Evolutionary conservation across 2,888 invertebrate species (phyloP).

Genomic region (Noctua fimbriata): DNA sequence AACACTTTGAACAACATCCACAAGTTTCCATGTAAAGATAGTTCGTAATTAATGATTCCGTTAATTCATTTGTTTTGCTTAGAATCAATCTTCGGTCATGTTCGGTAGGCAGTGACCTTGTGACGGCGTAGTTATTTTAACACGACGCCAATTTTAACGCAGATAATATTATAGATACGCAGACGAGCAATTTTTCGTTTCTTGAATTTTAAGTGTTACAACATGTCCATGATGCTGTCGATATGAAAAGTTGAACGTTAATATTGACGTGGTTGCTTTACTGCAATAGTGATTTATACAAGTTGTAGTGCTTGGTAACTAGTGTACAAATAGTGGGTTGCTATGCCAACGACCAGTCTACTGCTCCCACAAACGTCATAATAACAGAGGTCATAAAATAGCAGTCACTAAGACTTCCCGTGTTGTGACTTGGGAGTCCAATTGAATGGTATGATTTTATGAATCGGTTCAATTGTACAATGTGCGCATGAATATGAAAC

Average conservation of each 20-base stretch:
- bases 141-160: conserved; percentile 46
- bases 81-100: conserved; percentile 50
- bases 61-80: conserved; percentile 53
- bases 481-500: background rate
- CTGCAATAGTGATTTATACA: background rate
- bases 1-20: conserved; percentile 12
- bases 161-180: conserved; percentile 40
- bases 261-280: background rate
- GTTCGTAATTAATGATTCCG: conserved; percentile 49
- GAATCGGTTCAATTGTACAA: conserved; percentile 10
- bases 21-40: conserved; percentile 35
- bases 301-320: background rate
- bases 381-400: conserved; percentile 36
- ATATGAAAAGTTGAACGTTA: background rate
- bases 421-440: conserved; percentile 23
- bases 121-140: conserved; percentile 59
- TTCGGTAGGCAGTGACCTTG: conserved; percentile 62
- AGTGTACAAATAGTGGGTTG: conserved; percentile 19
- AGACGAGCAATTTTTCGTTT: conserved; percentile 16
- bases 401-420: conserved; percentile 12
- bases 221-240: background rate
- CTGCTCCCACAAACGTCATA: conserved; percentile 39
- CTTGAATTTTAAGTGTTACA: conserved; percentile 11
- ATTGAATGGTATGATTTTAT: conserved; percentile 16
- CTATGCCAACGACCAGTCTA: conserved; percentile 36